Conservation (phyloP, 2,888 invertebrate species). For the Andrena minutula region DNA sequence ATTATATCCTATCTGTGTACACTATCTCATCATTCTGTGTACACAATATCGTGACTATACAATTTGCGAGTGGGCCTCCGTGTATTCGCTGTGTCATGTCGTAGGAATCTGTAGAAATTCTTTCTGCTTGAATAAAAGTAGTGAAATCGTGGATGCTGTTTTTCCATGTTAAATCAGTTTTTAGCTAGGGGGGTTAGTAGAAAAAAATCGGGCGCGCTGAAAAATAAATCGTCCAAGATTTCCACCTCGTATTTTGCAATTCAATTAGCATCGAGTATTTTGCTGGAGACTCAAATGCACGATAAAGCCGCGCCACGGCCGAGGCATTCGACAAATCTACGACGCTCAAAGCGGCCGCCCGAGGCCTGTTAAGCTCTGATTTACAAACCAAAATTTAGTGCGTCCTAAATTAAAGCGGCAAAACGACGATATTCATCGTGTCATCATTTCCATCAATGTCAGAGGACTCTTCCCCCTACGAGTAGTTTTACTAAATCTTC, state of each 20-base stretch:
- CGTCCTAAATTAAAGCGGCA: slow-evolving; percentile 60
- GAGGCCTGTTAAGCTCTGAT: slow-evolving; percentile 59
- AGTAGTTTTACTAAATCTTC: slow-evolving; percentile 48
- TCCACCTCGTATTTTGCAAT: slow-evolving; percentile 36
- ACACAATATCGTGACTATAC: not conserved
- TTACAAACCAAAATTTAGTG: slow-evolving; percentile 65
- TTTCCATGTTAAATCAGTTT: not conserved
- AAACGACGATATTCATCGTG: slow-evolving; percentile 57
- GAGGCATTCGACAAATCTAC: slow-evolving; percentile 51
- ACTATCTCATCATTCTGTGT: not conserved
- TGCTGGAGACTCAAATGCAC: slow-evolving; percentile 28
- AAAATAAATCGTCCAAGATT: slow-evolving; percentile 25
- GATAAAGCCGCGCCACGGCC: slow-evolving; percentile 24
- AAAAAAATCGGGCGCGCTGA: slow-evolving; percentile 8
- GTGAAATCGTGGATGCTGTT: not conserved
- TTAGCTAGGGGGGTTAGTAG: not conserved
- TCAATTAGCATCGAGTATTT: slow-evolving; percentile 48
- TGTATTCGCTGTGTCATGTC: not conserved
- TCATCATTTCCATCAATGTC: slow-evolving; percentile 64
- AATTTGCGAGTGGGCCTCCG: not conserved
- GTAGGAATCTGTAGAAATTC: not conserved
- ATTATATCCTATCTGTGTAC: not conserved
- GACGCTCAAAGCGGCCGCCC: slow-evolving; percentile 37
- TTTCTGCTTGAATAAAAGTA: not conserved
- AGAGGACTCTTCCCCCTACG: not conserved